Conservation (phyloP, 2,888 invertebrate species). For the Pyralis farinalis region DNA sequence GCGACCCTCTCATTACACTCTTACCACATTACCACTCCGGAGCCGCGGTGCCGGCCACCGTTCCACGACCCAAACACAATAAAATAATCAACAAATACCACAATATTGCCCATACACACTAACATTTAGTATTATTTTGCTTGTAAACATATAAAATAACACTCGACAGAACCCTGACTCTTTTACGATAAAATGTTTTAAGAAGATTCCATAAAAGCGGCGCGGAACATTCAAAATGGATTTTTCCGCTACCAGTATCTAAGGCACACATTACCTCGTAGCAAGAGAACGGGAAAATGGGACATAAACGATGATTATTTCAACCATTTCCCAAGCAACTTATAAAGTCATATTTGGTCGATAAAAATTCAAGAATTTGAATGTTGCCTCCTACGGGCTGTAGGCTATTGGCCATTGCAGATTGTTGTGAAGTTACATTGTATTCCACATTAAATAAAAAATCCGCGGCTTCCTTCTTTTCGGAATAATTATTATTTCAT, state of each 20-base stretch:
- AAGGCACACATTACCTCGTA: not conserved
- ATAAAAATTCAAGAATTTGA: not conserved
- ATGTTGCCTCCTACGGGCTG: not conserved
- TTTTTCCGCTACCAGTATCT: not conserved
- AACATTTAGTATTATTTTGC: not conserved
- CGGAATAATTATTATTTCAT: too few species aligned
- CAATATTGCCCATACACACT: not conserved
- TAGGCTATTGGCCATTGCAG: too few species aligned
- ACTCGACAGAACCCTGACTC: not conserved
- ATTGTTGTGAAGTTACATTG: too few species aligned
- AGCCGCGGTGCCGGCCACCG: not conserved
- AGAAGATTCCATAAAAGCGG: not conserved
- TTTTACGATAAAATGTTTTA: not conserved
- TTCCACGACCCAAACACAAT: not conserved
- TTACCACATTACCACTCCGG: slow-evolving; percentile 30
- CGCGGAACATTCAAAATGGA: not conserved
- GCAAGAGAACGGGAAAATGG: not conserved
- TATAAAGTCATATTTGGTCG: not conserved
- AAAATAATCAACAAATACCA: not conserved
- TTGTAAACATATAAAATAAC: slow-evolving; percentile 1
- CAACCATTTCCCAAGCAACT: slow-evolving; percentile 3
- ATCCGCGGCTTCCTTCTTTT: too few species aligned
- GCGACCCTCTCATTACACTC: slow-evolving; percentile 70
- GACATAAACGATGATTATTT: slow-evolving; percentile 3
- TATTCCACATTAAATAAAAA: too few species aligned